Evolutionary conservation across 2,113 vertebrate genomes (phyloP).

Genomic region (Leptodactylus fuscus): DNA sequence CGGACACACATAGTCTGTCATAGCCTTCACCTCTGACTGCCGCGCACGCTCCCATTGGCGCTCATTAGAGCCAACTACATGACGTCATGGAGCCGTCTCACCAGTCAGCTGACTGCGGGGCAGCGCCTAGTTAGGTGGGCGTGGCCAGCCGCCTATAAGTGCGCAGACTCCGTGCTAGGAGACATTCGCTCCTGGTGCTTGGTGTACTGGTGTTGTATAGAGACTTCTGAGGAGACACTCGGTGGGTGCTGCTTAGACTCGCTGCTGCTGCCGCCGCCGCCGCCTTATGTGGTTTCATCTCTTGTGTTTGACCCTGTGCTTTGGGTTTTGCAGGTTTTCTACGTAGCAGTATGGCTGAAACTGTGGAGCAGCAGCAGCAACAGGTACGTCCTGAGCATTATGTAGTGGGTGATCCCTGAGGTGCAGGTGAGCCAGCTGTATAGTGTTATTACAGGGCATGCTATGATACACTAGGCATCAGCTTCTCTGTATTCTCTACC

Average conservation of each 20-base stretch:
- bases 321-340: not conserved
- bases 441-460: too few relatives aligned
- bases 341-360: not conserved
- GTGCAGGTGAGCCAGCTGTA: too few relatives aligned
- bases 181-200: not conserved
- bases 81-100: too few relatives aligned
- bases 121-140: not conserved
- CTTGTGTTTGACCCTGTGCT: not conserved
- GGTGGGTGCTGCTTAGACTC: too few relatives aligned
- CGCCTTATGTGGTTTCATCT: too few relatives aligned
- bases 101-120: not conserved
- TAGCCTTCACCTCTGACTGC: not conserved
- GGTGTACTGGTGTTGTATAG: not conserved
- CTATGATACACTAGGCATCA: too few relatives aligned
- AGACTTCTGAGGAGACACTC: too few relatives aligned
- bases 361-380: not conserved
- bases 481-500: too few relatives aligned
- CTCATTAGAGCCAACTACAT: not conserved
- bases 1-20: too few relatives aligned
- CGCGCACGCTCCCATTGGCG: not conserved
- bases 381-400: too few relatives aligned
- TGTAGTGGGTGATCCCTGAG: too few relatives aligned
- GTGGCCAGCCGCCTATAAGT: not conserved
- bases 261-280: too few relatives aligned
- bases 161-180: not conserved